Percentiles rank a stretch among this genome's conserved stretches.
Evolutionary conservation across 2,888 invertebrate species (phyloP).

Genomic region (Sinhomidia bicolor): DNA sequence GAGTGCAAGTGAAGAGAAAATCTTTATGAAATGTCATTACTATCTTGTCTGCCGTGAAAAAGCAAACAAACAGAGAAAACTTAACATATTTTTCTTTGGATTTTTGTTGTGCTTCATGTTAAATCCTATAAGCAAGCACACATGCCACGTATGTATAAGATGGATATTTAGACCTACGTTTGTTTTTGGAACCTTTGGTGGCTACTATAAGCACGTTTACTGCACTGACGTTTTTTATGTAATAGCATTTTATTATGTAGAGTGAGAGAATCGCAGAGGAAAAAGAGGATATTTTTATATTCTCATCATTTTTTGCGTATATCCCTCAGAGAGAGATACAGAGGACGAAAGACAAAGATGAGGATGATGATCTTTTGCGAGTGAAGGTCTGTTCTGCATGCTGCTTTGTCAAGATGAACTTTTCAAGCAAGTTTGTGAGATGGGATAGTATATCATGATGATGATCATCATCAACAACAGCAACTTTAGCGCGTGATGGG

Average conservation of each 20-base stretch:
- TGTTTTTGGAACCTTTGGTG: too few species aligned
- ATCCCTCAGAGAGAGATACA: neutral
- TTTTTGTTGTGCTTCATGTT: neutral
- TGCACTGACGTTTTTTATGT: slow-evolving; percentile 57
- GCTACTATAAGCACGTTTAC: too few species aligned
- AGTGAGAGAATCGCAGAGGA: slow-evolving; percentile 29
- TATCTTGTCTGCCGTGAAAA: neutral
- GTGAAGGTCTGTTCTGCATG: neutral
- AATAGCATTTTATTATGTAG: slow-evolving; percentile 9
- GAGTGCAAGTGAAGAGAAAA: slow-evolving; percentile 6
- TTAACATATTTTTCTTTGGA: slow-evolving; percentile 15
- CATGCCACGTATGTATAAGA: too few species aligned
- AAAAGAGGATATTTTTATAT: slow-evolving; percentile 25
- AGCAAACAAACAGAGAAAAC: too few species aligned
- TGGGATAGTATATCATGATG: neutral
- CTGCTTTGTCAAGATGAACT: neutral
- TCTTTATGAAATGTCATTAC: slow-evolving; percentile 29
- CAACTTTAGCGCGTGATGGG: too few species aligned
- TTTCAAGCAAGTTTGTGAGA: neutral
- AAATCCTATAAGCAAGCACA: neutral
- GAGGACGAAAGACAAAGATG: neutral
- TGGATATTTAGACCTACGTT: too few species aligned
- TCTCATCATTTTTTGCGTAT: slow-evolving; percentile 29
- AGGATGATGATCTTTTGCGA: neutral
- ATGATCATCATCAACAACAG: slow-evolving; percentile 23